Evolutionary conservation across 1,140 invertebrate species (phyloP).

Genomic region (Pantala flavescens): DNA sequence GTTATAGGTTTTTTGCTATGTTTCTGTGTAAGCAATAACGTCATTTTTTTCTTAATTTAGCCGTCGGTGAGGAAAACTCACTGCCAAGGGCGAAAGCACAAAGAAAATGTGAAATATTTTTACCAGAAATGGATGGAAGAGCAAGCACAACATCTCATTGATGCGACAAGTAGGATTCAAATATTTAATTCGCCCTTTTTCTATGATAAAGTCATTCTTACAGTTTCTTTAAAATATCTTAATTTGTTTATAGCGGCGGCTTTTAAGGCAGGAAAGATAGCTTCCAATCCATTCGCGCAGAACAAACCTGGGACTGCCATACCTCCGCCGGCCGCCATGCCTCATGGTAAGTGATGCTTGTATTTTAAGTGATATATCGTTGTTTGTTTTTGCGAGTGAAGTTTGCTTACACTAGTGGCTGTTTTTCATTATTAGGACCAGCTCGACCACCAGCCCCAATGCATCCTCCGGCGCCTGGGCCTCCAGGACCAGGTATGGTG

Average conservation of each 20-base stretch:
- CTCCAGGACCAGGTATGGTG: constrained; percentile 42
- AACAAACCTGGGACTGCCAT: constrained; percentile 49
- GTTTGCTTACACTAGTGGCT: too few relatives aligned
- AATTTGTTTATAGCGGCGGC: constrained; percentile 53
- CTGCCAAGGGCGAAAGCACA: constrained; percentile 97
- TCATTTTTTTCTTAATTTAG: constrained; percentile 30
- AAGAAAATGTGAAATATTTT: constrained; percentile 98
- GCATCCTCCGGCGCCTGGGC: constrained; percentile 30
- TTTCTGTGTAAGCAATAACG: too few relatives aligned
- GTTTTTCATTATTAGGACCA: constrained; percentile 24
- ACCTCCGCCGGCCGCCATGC: constrained; percentile 54
- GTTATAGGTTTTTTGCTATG: too few relatives aligned
- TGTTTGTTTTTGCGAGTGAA: too few relatives aligned
- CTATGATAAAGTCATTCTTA: too few relatives aligned
- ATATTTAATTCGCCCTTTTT: too few relatives aligned
- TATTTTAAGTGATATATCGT: too few relatives aligned
- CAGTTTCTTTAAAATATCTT: constrained; percentile 20
- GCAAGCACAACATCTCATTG: constrained; percentile 95
- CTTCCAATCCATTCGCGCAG: constrained; percentile 73
- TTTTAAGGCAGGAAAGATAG: constrained; percentile 93
- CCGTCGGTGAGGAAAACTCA: constrained; percentile 99
- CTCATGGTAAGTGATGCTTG: too few relatives aligned
- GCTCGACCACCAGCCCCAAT: constrained; percentile 38
- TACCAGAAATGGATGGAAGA: constrained; percentile 99
- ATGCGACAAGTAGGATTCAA: constrained; percentile 66